Evolutionary conservation across 2,113 vertebrate species (phyloP).

Genomic region (Eudyptes chrysolophus): DNA sequence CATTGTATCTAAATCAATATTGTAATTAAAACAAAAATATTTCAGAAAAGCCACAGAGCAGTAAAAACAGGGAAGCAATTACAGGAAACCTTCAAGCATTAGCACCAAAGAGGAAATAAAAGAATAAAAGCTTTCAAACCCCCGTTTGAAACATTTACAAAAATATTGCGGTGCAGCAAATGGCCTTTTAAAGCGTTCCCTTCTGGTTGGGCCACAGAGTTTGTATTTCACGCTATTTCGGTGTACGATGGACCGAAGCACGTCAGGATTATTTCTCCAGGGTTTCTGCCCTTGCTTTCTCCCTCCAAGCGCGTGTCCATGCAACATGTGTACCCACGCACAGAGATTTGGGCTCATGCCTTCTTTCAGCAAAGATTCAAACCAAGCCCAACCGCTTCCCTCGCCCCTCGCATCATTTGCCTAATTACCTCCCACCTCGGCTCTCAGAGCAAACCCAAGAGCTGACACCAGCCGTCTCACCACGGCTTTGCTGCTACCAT

Average conservation of each 20-base stretch:
- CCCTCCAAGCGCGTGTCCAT: accelerated
- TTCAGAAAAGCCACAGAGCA: slow-evolving; percentile 44
- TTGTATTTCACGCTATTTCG: background rate
- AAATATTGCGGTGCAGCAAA: background rate
- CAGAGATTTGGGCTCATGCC: background rate
- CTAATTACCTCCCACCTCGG: background rate
- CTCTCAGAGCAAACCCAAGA: background rate
- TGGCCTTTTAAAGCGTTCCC: background rate
- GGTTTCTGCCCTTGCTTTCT: background rate
- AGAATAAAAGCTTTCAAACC: slow-evolving; percentile 30
- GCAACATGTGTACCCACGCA: accelerated
- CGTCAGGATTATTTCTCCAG: background rate
- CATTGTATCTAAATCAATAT: slow-evolving; percentile 59
- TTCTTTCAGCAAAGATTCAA: background rate
- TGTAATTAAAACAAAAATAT: slow-evolving; percentile 69
- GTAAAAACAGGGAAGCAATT: slow-evolving; percentile 60
- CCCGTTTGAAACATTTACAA: background rate
- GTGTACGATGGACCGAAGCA: background rate
- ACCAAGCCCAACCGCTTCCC: background rate
- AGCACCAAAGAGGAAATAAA: slow-evolving; percentile 19
- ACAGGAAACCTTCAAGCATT: slow-evolving; percentile 32
- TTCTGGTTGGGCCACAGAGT: background rate
- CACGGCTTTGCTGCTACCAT: accelerated
- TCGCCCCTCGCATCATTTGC: accelerated
- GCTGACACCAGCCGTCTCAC: background rate